Base-by-base conservation (phyloP, 2,888 invertebrate genomes). In the Eupithecia abbreviata region DNA sequence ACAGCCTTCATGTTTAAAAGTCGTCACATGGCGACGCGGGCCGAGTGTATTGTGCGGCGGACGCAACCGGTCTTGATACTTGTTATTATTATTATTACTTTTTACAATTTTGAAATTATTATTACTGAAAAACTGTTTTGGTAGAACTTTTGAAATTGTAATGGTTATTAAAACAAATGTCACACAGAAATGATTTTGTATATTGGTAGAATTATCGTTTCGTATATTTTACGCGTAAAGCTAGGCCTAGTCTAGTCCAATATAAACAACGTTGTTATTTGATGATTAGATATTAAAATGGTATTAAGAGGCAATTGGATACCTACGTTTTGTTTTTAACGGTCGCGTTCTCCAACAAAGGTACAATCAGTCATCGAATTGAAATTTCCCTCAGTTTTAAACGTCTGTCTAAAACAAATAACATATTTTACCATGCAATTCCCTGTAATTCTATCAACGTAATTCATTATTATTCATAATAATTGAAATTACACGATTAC, bases 1-100 rank as follows among this genome's bases (percentile, higher is more conserved):
- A 88, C 70, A 4, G 70, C 79, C 15, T 43, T 81, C 83, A 70
- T 89, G 87, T 87, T 86, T 89, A 84, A 86, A 89, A 92, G 91
- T 92, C 91, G 92, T 91, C 92, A 93, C 92, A 92, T 92, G 92
- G 91, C 92, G 90, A 92, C 92, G 90, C 90, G 86, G 81, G 75
- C 75, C 91, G 89, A 92, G 90, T 91, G 91, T 93, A 92, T 92
- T 90, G 92, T 91, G 87, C 87, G 87, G 84, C 78, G 49, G 78
- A 73, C 79, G 41, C 55, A 18, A 82, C 71, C 67, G 5, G 51
- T 83, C 84, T 91, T 91, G 91, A 87, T 91, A 89, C 87, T 90
- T 85, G 72, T 81, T 82, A 83, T 87, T 90, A 90, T 89, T 90
- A 89, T 90, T 88, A 88, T 87, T 89, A 85, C 80, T 82, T 79